phyloP scores from a whole-genome alignment of 1,140 invertebrate genomes.

The Pogonus chalceus region DNA sequence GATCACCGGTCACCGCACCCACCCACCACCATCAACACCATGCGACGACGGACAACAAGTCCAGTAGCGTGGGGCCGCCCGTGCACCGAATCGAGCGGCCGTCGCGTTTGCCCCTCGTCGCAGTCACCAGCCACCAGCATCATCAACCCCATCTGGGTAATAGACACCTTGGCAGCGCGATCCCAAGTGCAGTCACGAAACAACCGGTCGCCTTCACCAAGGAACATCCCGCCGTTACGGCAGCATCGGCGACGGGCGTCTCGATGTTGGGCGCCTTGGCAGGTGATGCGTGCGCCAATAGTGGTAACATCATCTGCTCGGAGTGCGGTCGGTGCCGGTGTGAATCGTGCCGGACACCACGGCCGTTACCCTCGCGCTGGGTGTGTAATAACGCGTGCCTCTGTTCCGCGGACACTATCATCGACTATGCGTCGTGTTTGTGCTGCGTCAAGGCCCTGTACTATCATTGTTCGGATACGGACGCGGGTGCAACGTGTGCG shows the following conservation, averaged over 20 bases:
- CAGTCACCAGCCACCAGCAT: constrained; percentile 9
- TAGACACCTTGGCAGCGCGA: constrained; percentile 13
- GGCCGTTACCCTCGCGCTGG: constrained; percentile 76
- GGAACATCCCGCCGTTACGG: background rate
- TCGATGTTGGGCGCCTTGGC: constrained; percentile 9
- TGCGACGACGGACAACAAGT: constrained; percentile 26
- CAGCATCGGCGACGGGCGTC: constrained; percentile 10
- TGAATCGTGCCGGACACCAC: constrained; percentile 72
- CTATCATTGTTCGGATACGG: constrained; percentile 79
- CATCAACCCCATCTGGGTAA: background rate
- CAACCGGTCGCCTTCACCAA: constrained; percentile 35
- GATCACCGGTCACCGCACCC: constrained; percentile 31
- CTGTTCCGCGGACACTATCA: constrained; percentile 72
- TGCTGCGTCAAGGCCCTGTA: constrained; percentile 88
- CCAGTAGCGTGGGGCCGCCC: constrained; percentile 22
- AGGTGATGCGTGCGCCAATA: constrained; percentile 27
- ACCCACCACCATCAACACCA: constrained; percentile 27
- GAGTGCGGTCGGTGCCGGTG: constrained; percentile 79
- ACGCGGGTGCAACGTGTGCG: constrained; percentile 54
- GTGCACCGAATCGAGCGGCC: constrained; percentile 11
- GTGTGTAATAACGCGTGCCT: constrained; percentile 77
- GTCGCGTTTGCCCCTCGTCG: constrained; percentile 19
- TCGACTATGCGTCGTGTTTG: constrained; percentile 83
- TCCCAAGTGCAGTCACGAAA: constrained; percentile 40
- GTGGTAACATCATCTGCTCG: constrained; percentile 65